phyloP scores from a whole-genome alignment of 1,140 invertebrate species.

The Drosophila kurseongensis region DNA sequence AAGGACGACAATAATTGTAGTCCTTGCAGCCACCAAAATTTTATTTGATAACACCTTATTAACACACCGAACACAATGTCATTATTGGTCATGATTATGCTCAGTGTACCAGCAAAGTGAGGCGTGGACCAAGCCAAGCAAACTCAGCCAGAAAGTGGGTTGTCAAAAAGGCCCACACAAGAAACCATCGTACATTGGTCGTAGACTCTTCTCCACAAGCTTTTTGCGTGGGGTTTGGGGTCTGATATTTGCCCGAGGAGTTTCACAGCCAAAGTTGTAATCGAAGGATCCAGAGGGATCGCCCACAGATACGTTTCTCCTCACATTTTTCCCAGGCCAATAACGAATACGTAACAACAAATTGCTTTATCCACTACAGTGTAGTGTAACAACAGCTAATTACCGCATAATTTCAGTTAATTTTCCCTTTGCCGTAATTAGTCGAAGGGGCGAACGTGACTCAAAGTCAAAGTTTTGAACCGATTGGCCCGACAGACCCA shows the following conservation, averaged over 20 bases:
- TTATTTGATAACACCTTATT: too few relatives aligned
- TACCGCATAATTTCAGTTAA: constrained; percentile 52
- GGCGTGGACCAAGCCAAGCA: constrained; percentile 17
- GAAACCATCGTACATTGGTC: not conserved
- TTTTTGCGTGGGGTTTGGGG: constrained; percentile 25
- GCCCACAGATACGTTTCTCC: not conserved
- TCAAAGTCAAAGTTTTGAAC: constrained; percentile 40
- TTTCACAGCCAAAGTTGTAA: too few relatives aligned
- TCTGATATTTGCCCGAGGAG: constrained; percentile 6
- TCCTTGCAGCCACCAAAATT: too few relatives aligned
- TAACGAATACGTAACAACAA: too few relatives aligned
- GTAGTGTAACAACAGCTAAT: constrained; percentile 37
- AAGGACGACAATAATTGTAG: too few relatives aligned
- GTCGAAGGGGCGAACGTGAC: constrained; percentile 42
- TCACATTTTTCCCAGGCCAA: not conserved
- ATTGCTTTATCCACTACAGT: constrained; percentile 6
- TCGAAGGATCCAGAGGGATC: not conserved
- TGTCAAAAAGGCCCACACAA: constrained; percentile 13
- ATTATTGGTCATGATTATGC: not conserved
- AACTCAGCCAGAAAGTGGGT: constrained; percentile 6
- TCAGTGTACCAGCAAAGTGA: not conserved
- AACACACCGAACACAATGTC: too few relatives aligned
- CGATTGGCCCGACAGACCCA: constrained; percentile 16
- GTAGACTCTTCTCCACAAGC: constrained; percentile 4
- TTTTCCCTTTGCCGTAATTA: constrained; percentile 41